Percentiles rank a stretch among this genome's conserved stretches.
Evolutionary conservation across 2,797 vertebrate species (phyloP).

Genomic region (Hyperoplus immaculatus): DNA sequence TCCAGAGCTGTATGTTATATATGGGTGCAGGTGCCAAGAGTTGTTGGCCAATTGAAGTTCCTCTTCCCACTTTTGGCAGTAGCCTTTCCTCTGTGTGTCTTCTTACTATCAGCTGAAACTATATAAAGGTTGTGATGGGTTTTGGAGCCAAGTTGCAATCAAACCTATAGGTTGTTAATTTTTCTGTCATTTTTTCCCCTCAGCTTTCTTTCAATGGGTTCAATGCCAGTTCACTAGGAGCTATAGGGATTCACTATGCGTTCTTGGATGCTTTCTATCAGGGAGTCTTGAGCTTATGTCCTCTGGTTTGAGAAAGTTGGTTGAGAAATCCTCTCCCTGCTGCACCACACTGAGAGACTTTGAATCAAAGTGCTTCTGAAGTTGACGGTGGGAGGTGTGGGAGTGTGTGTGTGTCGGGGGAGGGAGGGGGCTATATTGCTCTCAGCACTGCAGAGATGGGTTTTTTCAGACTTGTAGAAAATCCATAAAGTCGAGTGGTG

Average conservation of each 20-base stretch:
- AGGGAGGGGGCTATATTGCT: conserved; percentile 30
- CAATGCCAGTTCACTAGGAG: conserved; percentile 21
- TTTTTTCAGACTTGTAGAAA: conserved; percentile 55
- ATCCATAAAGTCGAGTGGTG: conserved; percentile 52
- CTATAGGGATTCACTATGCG: conserved; percentile 16
- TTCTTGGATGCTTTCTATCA: conserved; percentile 5
- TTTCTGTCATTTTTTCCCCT: background rate
- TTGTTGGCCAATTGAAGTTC: conserved; percentile 3
- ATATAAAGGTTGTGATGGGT: background rate
- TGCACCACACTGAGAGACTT: conserved; percentile 36
- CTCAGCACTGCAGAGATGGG: conserved; percentile 44
- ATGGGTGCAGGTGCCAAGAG: conserved; percentile 12
- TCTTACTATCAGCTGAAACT: background rate
- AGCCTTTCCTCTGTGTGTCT: background rate
- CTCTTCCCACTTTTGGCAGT: conserved; percentile 18
- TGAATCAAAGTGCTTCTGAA: conserved; percentile 47
- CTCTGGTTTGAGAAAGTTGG: conserved; percentile 24
- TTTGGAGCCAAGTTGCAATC: background rate
- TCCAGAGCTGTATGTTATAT: conserved; percentile 10
- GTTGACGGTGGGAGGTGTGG: conserved; percentile 4
- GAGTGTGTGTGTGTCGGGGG: background rate
- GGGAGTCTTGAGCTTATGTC: conserved; percentile 3
- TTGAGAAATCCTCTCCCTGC: conserved; percentile 25
- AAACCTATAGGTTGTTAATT: conserved; percentile 2
- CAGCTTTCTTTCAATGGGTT: conserved; percentile 11